A percentile compares a stretch with the other conserved stretches of the same genome.
Evolutionary conservation across 1,140 invertebrate species (phyloP).

Genomic region (Drosophila ficusphila): DNA sequence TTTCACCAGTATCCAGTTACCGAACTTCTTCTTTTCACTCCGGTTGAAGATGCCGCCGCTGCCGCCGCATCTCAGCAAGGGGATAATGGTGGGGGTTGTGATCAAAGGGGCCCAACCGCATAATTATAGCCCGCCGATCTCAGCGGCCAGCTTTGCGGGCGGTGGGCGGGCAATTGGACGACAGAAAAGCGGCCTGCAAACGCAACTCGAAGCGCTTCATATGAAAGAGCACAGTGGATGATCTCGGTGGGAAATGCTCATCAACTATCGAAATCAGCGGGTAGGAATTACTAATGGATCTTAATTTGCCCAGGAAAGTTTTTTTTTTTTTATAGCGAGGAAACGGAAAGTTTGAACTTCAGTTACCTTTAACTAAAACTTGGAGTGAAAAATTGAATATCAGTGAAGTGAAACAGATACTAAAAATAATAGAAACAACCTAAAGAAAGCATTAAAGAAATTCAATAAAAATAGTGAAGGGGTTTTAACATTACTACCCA

Average conservation of each 20-base stretch:
- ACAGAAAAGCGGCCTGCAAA: constrained; percentile 8
- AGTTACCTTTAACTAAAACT: not conserved
- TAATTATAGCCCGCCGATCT: constrained; percentile 62
- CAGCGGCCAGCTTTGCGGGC: constrained; percentile 30
- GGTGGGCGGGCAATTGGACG: constrained; percentile 39
- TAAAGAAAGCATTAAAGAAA: too few species aligned
- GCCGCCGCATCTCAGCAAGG: not conserved
- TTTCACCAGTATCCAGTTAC: constrained; percentile 70
- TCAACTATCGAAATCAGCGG: not conserved
- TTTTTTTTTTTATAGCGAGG: not conserved
- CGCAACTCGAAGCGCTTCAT: constrained; percentile 2
- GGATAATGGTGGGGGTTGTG: not conserved
- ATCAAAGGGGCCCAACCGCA: constrained; percentile 53
- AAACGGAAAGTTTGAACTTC: not conserved
- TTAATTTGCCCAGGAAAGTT: not conserved
- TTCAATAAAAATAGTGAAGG: too few species aligned
- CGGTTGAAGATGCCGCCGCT: constrained; percentile 42
- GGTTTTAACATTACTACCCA: too few species aligned
- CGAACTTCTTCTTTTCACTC: constrained; percentile 6
- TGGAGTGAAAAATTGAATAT: too few species aligned
- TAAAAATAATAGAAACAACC: not conserved
- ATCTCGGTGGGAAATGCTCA: not conserved
- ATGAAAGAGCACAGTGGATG: constrained; percentile 9
- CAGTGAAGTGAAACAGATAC: too few species aligned
- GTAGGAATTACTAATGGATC: not conserved